Base-by-base conservation (phyloP, 2,113 vertebrate genomes). In the Nerophis lumbriciformis region DNA sequence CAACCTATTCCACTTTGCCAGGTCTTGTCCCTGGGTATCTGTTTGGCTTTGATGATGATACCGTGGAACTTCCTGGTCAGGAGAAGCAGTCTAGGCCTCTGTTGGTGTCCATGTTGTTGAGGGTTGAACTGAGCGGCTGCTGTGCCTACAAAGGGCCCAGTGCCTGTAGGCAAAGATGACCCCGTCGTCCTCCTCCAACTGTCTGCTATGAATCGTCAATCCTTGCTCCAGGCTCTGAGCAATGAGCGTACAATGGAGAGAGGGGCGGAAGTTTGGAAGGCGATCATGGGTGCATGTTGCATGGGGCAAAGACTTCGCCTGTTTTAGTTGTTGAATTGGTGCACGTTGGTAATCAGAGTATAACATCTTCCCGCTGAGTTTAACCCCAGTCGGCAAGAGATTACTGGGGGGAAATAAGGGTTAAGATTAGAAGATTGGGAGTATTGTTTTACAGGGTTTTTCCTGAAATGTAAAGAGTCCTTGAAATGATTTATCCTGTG, bases 131-230 rank as follows among this genome's bases (percentile, higher is more conserved):
- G 76, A 69, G 52, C 48, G 55, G 67, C 59, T 77, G 58, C 69
- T 54, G 65, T 42, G 59, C 64, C 74, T 76, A 69, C 36, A 51
- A 78, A 58, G 73, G 66, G 59, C 75, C 71, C 61, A 8, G 52
- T 66, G 86, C 86, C 86, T 80, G 76, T 68, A 85, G 86, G 83
- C 88, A 35, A 69, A 73, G 72, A 73, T 86, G 83, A 85, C 86
- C 86, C 78, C 35, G 36, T 61, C 48, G 45, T 81, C 69, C 80
- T 78, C 69, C 66, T 78, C 62, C 45, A 56, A 76, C 81, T 78
- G 75, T 76, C 77, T 80, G 70, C 69, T 54, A 83, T 71, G 75
- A 76, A 75, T 72, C 65, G 66, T 66, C 53, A 63, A 80, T 83
- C 71, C 59, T 76, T 15, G 80, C 88, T 85, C 60, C 82, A 76